These are phyloP conservation scores for Zaprionus davidi DNA, from an alignment of 1,140 invertebrate species.

Conservation along the genomic window DNA sequence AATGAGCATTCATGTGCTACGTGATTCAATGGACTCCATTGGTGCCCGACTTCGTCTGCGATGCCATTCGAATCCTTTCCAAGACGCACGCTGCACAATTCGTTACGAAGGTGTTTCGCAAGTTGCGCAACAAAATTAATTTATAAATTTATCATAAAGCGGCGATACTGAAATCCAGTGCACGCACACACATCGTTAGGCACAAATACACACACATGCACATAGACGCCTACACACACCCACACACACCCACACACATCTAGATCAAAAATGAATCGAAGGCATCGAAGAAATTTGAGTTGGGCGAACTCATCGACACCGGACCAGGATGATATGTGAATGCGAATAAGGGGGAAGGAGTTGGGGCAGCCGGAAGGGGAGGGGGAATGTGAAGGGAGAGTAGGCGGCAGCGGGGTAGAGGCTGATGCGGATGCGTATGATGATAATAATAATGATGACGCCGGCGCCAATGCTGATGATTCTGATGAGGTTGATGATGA, in stretches of 20 bases:
- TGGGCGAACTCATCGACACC: conserved; percentile 48
- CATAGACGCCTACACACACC: neutral
- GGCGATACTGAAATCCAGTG: conserved; percentile 33
- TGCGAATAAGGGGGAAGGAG: conserved; percentile 2
- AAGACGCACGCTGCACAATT: neutral
- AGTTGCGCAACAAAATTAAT: conserved; percentile 44
- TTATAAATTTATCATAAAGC: conserved; percentile 62
- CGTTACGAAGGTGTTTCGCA: conserved; percentile 41
- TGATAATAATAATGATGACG: conserved; percentile 6
- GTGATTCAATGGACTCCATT: conserved; percentile 17
- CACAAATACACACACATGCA: neutral
- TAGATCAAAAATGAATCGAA: conserved; percentile 19
- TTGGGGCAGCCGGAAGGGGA: neutral
- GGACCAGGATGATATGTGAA: conserved; percentile 30
- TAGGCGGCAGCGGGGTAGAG: neutral
- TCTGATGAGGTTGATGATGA: conserved; percentile 17
- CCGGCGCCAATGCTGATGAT: neutral
- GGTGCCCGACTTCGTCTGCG: conserved; percentile 10
- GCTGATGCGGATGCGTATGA: neutral
- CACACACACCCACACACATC: neutral
- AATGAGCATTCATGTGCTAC: conserved; percentile 34
- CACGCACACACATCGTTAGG: conserved; percentile 23
- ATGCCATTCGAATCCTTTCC: conserved; percentile 34
- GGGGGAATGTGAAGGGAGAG: neutral
- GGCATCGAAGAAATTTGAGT: conserved; percentile 49